A percentile compares a stretch with the other conserved stretches of the same genome.
Conservation (phyloP, 2,797 vertebrate genomes). For the Glyptemys insculpta region DNA sequence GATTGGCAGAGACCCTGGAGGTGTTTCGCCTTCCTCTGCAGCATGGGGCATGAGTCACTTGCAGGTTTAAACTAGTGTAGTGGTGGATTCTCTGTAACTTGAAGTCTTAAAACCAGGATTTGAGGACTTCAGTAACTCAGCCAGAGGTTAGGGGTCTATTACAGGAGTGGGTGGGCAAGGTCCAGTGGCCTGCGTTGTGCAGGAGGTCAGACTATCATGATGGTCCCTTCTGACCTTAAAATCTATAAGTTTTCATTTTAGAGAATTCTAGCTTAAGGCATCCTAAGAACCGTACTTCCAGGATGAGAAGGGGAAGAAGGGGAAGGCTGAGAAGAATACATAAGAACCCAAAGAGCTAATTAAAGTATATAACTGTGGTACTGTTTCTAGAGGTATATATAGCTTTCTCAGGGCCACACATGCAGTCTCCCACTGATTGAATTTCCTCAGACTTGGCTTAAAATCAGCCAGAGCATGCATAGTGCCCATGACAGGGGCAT, state of each 20-base stretch:
- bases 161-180: background rate
- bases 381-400: background rate
- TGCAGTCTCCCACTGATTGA: background rate
- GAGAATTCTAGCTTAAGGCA: background rate
- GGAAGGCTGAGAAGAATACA: background rate
- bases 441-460: background rate
- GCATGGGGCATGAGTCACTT: background rate
- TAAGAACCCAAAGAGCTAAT: background rate
- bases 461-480: background rate
- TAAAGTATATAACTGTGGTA: background rate
- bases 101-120: background rate
- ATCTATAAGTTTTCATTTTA: background rate
- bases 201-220: background rate
- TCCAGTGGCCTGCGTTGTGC: background rate
- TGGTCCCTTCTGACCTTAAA: background rate
- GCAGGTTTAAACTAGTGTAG: background rate
- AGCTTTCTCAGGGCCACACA: background rate
- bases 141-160: background rate
- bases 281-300: background rate
- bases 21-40: background rate
- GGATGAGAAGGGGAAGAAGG: background rate
- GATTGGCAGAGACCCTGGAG: background rate
- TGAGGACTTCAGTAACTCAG: background rate
- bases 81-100: background rate
- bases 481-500: background rate